These are phyloP conservation scores for Thripadectes ignobilis DNA, from an alignment of 2,797 vertebrate species.

Conservation along the genomic window DNA sequence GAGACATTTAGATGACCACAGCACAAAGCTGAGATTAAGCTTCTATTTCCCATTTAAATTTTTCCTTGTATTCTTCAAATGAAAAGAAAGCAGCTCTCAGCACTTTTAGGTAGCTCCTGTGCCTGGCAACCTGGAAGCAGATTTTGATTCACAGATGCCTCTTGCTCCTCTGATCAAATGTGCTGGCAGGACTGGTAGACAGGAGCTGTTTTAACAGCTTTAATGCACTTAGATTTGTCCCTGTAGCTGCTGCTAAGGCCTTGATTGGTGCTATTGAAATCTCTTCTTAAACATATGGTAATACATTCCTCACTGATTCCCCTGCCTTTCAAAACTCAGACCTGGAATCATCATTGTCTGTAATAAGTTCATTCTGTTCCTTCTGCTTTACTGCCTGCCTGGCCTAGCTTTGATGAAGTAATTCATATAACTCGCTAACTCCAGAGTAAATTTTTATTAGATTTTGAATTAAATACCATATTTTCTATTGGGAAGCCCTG, in stretches of 20 bases:
- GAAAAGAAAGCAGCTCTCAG: not conserved
- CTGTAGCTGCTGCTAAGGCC: conserved; percentile 31
- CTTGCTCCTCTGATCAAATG: not conserved
- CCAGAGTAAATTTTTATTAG: conserved; percentile 1
- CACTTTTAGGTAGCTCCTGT: conserved; percentile 17
- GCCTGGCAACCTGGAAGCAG: conserved; percentile 9
- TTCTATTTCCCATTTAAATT: not conserved
- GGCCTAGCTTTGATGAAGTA: conserved; percentile 17
- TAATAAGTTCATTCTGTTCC: conserved; percentile 41
- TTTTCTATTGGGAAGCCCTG: not conserved
- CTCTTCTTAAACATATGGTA: conserved; percentile 44
- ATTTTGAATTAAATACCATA: not conserved
- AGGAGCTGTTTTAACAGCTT: conserved; percentile 32
- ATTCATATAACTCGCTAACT: not conserved
- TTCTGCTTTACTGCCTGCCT: conserved; percentile 36
- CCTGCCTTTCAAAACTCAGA: conserved; percentile 39
- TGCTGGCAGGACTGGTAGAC: conserved; percentile 3
- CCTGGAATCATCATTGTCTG: conserved; percentile 40
- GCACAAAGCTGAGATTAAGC: not conserved
- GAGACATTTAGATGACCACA: not conserved
- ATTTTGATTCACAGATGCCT: conserved; percentile 42
- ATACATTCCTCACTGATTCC: conserved; percentile 28
- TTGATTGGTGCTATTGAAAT: conserved; percentile 51
- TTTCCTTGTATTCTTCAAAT: not conserved
- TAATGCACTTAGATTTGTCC: conserved; percentile 44